Base-by-base conservation (phyloP, 1,140 invertebrate species). In the Steinernema khuongi region DNA sequence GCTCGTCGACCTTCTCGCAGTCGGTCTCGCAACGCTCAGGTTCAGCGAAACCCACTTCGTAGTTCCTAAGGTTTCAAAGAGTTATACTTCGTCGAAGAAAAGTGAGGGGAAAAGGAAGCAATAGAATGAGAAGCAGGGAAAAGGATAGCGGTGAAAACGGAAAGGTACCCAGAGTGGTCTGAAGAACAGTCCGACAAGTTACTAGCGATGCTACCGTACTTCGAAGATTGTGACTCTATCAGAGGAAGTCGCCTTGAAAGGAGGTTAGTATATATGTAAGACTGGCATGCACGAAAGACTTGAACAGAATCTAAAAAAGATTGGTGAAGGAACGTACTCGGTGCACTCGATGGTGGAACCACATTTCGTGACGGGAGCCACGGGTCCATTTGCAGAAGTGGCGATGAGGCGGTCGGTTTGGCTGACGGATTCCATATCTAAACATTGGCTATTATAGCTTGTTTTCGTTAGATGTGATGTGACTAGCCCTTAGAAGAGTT, bases 11-110 rank as follows among this genome's bases (percentile, higher is more conserved):
- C 30, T 73, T 69, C 43, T 84, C 82, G 33, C 80, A 80, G 31
- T 80, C 74, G 1, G 74, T 79, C 69, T 85, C 81, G 41, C 80
- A 84, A 66, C 82, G 71, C 67, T 82, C 81, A 11, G 80, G 82
- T 41, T 83, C 82, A 17, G 81, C 81, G 11, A 83, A 72, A 86
- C 86, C 81, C 17, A 77, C 29, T 60, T 22, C 50, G 26, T 60
- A 60, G 50, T 22, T 60, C 7, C 7, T 14, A 60, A 60, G n/a
- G n/a, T n/a, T n/a, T n/a, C n/a, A n/a, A 60, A 14, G 4, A 60
- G 19, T 60, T 22, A n/a, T 26, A 7, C 7, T 60, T 60, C 22
- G 50, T n/a, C n/a, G n/a, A n/a, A n/a, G n/a, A n/a, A n/a, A 7
- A 14, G 22, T 60, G 4, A 41, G 36, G 7, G 4, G 14, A 14